A percentile compares a stretch with the other conserved stretches of the same genome.
Conservation (phyloP, 1,140 invertebrate species). For the Drosophila lini region DNA sequence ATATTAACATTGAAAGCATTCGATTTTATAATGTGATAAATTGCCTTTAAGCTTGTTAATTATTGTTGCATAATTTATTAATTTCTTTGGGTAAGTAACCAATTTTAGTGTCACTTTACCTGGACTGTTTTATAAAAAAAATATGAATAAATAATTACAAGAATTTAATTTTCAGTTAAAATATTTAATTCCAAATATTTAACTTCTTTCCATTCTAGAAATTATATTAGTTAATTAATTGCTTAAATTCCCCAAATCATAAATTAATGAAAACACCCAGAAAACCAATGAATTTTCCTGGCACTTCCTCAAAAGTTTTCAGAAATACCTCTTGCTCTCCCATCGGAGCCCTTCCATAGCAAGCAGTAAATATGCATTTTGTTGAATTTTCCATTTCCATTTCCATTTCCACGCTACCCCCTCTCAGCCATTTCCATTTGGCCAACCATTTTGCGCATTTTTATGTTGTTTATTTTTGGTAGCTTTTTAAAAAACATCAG, state of each 20-base stretch:
- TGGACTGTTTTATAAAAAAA: background rate
- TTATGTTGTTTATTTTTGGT: slow-evolving; percentile 81
- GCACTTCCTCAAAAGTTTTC: background rate
- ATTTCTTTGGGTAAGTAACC: no score
- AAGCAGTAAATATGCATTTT: slow-evolving; percentile 78
- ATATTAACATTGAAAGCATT: no score
- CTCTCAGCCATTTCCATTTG: slow-evolving; percentile 58
- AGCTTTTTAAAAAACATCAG: slow-evolving; percentile 80
- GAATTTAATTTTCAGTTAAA: background rate
- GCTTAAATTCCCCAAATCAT: background rate
- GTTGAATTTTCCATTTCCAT: slow-evolving; percentile 68
- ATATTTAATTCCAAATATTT: background rate
- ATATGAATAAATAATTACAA: background rate
- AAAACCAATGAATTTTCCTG: background rate
- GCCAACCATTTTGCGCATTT: slow-evolving; percentile 68
- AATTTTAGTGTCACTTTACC: no score
- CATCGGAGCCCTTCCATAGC: slow-evolving; percentile 34
- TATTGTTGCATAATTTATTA: no score
- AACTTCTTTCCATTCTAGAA: background rate
- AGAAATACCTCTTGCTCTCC: slow-evolving; percentile 21
- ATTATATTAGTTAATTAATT: background rate
- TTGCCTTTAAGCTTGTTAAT: no score
- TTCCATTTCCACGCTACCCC: slow-evolving; percentile 34
- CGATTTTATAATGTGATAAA: no score
- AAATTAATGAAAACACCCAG: background rate